phyloP scores from a whole-genome alignment of 2,113 vertebrate species.

The Tinamus guttatus region DNA sequence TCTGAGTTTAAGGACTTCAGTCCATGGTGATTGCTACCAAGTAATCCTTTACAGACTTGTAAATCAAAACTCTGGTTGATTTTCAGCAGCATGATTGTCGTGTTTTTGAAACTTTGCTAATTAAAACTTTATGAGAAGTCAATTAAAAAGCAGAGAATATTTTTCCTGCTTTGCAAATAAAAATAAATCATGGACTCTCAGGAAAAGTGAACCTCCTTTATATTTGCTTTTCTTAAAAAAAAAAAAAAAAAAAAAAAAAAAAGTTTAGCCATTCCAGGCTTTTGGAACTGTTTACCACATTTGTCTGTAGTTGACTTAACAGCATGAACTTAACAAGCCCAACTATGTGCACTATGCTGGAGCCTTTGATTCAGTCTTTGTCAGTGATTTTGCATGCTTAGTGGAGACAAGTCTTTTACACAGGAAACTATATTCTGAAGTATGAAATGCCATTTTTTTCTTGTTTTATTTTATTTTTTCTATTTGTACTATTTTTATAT shows the following conservation, averaged over 20 bases:
- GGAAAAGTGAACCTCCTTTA: not conserved
- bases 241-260: not conserved
- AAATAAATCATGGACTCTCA: not conserved
- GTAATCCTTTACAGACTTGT: conserved; percentile 74
- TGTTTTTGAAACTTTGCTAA: conserved; percentile 67
- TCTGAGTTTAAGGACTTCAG: conserved; percentile 56
- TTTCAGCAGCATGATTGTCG: conserved; percentile 48
- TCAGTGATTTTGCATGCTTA: not conserved
- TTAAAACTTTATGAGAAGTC: conserved; percentile 70
- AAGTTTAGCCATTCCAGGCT: not conserved
- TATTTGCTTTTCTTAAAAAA: not conserved
- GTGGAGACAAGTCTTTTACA: not conserved
- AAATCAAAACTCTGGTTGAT: conserved; percentile 71
- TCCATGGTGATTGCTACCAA: conserved; percentile 73
- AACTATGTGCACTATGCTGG: not conserved
- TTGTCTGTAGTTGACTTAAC: not conserved
- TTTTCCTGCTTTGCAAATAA: not conserved
- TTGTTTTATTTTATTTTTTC: not conserved
- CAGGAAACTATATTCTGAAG: not conserved
- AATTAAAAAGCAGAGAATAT: conserved; percentile 35
- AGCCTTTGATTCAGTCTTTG: not conserved
- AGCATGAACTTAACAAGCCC: not conserved
- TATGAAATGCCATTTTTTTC: not conserved
- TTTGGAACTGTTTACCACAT: not conserved
- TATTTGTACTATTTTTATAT: not conserved